Conservation (phyloP, 1,140 invertebrate species). For the Cherax destructor region DNA sequence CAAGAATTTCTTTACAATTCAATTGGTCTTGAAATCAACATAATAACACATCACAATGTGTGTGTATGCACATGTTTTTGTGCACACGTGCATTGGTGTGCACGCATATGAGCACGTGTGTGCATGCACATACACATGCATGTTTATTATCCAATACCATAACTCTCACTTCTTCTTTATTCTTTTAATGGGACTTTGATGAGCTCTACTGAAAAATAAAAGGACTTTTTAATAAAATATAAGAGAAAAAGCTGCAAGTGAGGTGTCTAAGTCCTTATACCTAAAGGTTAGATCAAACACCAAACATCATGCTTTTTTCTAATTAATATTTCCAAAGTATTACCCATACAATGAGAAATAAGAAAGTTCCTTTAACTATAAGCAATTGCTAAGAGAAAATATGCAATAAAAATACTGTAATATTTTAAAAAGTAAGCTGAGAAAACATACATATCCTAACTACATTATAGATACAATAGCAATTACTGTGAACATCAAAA, state of each 20-base stretch:
- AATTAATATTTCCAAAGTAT: background rate
- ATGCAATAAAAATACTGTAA: too few relatives aligned
- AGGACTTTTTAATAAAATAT: background rate
- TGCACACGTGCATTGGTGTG: too few relatives aligned
- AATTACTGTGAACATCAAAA: too few relatives aligned
- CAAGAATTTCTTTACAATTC: background rate
- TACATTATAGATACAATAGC: too few relatives aligned
- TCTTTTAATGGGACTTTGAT: background rate
- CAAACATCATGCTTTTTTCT: too few relatives aligned
- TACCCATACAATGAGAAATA: background rate
- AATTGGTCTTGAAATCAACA: background rate
- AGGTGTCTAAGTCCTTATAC: background rate
- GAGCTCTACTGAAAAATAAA: background rate
- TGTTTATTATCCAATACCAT: background rate
- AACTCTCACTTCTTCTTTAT: background rate
- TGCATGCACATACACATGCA: too few relatives aligned
- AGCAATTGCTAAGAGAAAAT: too few relatives aligned
- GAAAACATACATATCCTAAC: too few relatives aligned
- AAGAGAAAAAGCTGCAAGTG: background rate
- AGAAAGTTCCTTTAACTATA: too few relatives aligned
- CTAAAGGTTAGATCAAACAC: background rate
- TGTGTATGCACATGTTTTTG: background rate
- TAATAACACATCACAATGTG: background rate
- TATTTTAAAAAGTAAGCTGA: too few relatives aligned
- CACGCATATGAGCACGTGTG: too few relatives aligned